Conservation (phyloP, 2,888 invertebrate genomes). For the Lymantria monacha region DNA sequence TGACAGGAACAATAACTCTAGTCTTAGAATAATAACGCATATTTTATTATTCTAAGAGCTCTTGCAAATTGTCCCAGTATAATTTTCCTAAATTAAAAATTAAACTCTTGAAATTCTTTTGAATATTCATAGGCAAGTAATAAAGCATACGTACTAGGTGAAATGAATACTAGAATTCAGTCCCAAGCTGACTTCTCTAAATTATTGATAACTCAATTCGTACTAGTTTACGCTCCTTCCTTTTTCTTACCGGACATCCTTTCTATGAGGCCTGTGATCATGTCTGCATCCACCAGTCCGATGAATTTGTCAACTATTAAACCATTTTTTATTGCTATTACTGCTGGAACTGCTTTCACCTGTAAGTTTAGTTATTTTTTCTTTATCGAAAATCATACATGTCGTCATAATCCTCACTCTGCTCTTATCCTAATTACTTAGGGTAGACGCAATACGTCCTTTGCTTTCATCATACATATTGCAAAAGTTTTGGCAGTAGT, state of each 20-base stretch:
- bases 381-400: too few species aligned
- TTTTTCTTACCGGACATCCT: slow-evolving; percentile 78
- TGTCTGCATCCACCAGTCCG: slow-evolving; percentile 90
- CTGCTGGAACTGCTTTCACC: slow-evolving; percentile 92
- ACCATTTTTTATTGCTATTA: slow-evolving; percentile 91
- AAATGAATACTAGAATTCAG: background rate
- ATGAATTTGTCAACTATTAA: slow-evolving; percentile 93
- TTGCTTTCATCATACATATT: too few species aligned
- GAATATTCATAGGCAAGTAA: background rate
- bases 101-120: too few species aligned
- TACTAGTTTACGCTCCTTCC: slow-evolving; percentile 33
- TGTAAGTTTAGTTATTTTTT: slow-evolving; percentile 32
- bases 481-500: too few species aligned
- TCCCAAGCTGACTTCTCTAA: slow-evolving; percentile 22
- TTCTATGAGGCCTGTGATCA: slow-evolving; percentile 90
- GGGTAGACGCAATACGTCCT: too few species aligned
- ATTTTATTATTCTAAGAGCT: too few species aligned
- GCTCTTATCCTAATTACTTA: too few species aligned
- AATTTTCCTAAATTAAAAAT: too few species aligned
- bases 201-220: slow-evolving; percentile 10
- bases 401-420: too few species aligned
- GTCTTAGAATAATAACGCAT: too few species aligned
- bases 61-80: too few species aligned
- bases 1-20: too few species aligned
- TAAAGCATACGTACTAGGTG: background rate